These are phyloP conservation scores for Vulpes vulpes DNA, from an alignment of 2,113 vertebrate species.

Conservation along the genomic window DNA sequence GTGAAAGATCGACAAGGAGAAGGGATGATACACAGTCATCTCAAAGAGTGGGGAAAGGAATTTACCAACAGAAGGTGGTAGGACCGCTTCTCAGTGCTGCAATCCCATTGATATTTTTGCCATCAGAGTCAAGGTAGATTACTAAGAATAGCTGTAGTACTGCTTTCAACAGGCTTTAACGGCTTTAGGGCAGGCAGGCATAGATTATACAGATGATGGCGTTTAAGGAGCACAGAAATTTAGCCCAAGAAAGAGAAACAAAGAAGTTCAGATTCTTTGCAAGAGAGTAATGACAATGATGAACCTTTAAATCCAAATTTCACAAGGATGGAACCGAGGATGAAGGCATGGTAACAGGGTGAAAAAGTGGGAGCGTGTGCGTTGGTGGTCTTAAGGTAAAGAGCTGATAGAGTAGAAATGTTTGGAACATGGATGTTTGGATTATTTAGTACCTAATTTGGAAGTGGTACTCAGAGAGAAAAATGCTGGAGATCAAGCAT, in stretches of 20 bases:
- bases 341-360: accelerated
- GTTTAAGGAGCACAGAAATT: neutral
- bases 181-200: neutral
- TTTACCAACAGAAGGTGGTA: neutral
- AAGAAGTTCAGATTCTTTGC: neutral
- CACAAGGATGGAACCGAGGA: neutral
- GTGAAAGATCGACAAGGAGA: neutral
- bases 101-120: too few species aligned
- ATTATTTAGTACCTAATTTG: neutral
- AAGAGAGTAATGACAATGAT: neutral
- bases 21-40: neutral
- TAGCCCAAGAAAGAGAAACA: neutral
- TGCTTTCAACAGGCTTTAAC: neutral
- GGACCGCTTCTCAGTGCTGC: neutral
- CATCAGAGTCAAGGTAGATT: neutral
- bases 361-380: neutral
- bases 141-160: neutral
- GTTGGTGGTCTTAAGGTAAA: neutral
- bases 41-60: neutral
- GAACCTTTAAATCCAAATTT: neutral
- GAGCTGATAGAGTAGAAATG: neutral
- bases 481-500: neutral
- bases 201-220: neutral
- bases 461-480: neutral
- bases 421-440: neutral